Base-by-base conservation (phyloP, 2,797 vertebrate genomes). In the Enteromius thamalakanensis region DNA sequence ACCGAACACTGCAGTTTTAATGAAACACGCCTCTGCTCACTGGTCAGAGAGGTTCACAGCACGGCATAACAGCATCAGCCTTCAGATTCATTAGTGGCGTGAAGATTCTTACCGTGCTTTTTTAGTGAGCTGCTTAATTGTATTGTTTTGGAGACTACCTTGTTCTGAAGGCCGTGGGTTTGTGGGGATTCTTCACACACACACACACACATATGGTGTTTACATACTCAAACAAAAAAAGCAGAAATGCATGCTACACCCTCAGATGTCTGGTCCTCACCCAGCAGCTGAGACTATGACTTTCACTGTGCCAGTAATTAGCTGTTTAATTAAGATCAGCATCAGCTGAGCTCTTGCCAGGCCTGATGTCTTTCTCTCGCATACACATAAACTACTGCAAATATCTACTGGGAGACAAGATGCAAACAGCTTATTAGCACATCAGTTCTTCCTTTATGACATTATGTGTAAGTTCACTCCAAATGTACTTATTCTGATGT, bases 271-370 rank as follows among this genome's bases (percentile, higher is more conserved):
- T 76, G 72, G 23, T 75, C 82, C 62, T 80, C 58, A 84, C 74
- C 70, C 53, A 42, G 83, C 64, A 83, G 87, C 90, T 88, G 79
- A 90, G 87, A 90, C 93, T 93, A 93, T 95, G 92, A 93, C 89
- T 92, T 95, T 92, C 89, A 89, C 87, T 89, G 93, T 93, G 91
- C 92, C 91, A 89, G 90, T 94, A 95, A 96, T 96, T 95, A 94
- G 91, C 87, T 91, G 88, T 93, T 94, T 96, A 95, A 95, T 96
- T 95, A 95, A 93, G 90, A 95, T 93, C 91, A 94, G 93, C 93
- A 92, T 92, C 84, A 83, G 89, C 90, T 83, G 89, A 89, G 90
- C 86, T 89, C 89, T 90, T 92, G 91, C 89, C 89, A 91, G 90
- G 84, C 6, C 21, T 70, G 81, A 49, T 78, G 42, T 80, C 76